Evolutionary conservation across 2,888 invertebrate species (phyloP).

Genomic region (Chloroclysta siterata): DNA sequence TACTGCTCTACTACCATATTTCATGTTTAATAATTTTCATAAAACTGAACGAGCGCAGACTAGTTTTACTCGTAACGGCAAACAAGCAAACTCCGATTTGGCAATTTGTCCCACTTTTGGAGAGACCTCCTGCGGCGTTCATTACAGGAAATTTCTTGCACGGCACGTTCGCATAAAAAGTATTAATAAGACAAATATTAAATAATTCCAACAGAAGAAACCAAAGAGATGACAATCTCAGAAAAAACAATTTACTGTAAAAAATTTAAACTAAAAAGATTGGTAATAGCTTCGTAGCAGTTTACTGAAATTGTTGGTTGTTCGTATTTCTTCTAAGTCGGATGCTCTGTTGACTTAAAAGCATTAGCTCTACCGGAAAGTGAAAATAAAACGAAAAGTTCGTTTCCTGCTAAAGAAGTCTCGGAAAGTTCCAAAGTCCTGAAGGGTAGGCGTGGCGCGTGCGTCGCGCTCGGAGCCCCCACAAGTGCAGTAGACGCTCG

Average conservation of each 20-base stretch:
- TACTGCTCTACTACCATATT: neutral
- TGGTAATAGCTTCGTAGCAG: neutral
- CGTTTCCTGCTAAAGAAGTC: conserved; percentile 21
- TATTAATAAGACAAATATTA: conserved; percentile 14
- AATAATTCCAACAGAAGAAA: neutral
- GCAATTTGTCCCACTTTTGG: conserved; percentile 20
- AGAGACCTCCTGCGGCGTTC: conserved; percentile 16
- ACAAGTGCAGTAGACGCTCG: conserved; percentile 67
- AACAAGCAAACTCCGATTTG: conserved; percentile 21
- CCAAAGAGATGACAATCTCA: neutral
- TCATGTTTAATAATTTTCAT: conserved; percentile 9
- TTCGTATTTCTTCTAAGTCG: conserved; percentile 3
- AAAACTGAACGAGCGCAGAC: conserved; percentile 4
- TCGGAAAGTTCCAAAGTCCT: conserved; percentile 19
- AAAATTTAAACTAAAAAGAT: too few relatives aligned
- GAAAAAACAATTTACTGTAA: neutral
- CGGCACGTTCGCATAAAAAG: conserved; percentile 6
- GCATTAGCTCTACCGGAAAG: conserved; percentile 16
- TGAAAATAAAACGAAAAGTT: conserved; percentile 26
- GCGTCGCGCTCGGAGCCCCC: conserved; percentile 63
- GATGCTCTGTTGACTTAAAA: conserved; percentile 15
- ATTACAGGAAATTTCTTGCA: conserved; percentile 1
- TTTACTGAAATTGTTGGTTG: neutral
- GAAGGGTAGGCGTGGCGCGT: conserved; percentile 67
- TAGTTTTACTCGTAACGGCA: conserved; percentile 7